phyloP scores from a whole-genome alignment of 2,113 vertebrate genomes.

The Myrmecophaga tridactyla region DNA sequence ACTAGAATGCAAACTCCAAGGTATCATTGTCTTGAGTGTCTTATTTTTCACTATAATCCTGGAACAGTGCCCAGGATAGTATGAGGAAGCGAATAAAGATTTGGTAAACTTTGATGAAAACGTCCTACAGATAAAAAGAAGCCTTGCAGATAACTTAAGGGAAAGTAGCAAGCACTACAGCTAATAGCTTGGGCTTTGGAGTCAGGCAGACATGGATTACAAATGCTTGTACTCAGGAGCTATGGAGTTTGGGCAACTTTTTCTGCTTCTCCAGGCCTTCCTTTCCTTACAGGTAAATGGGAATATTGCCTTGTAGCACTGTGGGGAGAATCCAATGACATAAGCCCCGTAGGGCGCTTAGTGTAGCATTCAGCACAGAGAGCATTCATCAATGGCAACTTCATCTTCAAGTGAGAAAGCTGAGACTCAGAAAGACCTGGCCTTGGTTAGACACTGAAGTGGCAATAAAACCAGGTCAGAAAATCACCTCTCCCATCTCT shows the following conservation, averaged over 20 bases:
- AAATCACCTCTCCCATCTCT: background rate
- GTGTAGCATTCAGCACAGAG: background rate
- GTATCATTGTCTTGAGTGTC: background rate
- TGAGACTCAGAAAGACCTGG: background rate
- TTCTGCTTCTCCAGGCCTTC: background rate
- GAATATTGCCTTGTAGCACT: background rate
- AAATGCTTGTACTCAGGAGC: background rate
- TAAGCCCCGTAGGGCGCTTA: accelerated
- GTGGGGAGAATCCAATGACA: background rate
- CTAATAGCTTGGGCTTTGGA: background rate
- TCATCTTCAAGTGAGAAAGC: background rate
- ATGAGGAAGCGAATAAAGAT: background rate
- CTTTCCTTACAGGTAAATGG: background rate
- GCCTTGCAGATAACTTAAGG: background rate
- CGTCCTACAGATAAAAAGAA: background rate
- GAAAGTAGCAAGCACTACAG: background rate
- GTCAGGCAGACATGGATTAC: too few species aligned
- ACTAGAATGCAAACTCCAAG: background rate
- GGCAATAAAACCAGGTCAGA: background rate
- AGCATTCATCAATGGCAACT: background rate
- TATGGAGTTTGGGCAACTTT: background rate
- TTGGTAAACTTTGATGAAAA: background rate
- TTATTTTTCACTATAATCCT: constrained; percentile 13
- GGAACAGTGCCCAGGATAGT: background rate
- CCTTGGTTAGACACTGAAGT: background rate